A percentile compares a stretch with the other conserved stretches of the same genome.
phyloP scores from a whole-genome alignment of 2,888 invertebrate species.

The Chesias legatella region DNA sequence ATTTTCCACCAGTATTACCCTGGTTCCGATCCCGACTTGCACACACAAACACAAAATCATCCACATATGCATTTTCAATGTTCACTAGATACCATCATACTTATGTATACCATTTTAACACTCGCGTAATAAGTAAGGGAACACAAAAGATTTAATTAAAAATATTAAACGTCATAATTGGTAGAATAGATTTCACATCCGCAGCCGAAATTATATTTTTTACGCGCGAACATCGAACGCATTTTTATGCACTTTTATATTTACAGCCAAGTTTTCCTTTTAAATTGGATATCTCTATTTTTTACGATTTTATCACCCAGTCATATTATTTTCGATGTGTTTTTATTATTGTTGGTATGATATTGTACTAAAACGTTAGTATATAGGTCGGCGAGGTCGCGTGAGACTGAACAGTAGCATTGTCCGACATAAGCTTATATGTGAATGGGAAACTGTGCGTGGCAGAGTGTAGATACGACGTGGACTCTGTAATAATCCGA shows the following conservation, averaged over 20 bases:
- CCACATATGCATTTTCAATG: conserved; percentile 63
- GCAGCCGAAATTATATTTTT: background rate
- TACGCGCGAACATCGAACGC: background rate
- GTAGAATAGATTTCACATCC: background rate
- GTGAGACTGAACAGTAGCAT: conserved; percentile 68
- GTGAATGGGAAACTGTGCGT: conserved; percentile 53
- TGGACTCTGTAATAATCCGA: background rate
- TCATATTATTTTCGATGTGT: conserved; percentile 11
- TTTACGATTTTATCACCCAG: too few species aligned
- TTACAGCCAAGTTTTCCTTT: background rate
- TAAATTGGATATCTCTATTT: too few species aligned
- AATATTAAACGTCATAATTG: background rate
- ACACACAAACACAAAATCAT: conserved; percentile 47
- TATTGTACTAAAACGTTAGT: conserved; percentile 18
- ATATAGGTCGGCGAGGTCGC: conserved; percentile 63
- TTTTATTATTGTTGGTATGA: conserved; percentile 3
- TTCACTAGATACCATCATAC: conserved; percentile 40
- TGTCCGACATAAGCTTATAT: conserved; percentile 74
- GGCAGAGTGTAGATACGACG: conserved; percentile 50
- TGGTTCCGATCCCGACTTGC: conserved; percentile 52
- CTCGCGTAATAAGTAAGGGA: conserved; percentile 11
- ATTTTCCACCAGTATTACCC: conserved; percentile 73
- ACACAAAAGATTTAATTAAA: background rate
- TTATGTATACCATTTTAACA: conserved; percentile 17
- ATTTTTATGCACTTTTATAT: conserved; percentile 2